phyloP scores from a whole-genome alignment of 64 coral and sea anemone species.

The Actinia tenebrosa region DNA sequence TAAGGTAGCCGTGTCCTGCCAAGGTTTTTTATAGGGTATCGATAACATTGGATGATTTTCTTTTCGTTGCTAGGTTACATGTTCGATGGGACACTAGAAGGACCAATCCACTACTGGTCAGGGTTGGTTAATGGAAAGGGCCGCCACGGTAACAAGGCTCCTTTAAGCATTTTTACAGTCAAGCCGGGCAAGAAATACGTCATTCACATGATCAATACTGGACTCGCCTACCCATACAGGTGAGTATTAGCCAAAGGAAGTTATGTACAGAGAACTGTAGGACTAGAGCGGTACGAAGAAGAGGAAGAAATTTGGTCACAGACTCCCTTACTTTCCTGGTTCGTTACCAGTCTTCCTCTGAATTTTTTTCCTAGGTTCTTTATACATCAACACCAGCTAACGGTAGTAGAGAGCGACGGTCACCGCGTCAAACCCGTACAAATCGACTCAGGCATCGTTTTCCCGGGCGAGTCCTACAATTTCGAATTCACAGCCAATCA shows the following conservation, averaged over 20 bases:
- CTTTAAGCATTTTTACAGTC: constrained; percentile 64
- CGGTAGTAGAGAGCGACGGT: constrained; percentile 56
- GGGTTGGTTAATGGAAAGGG: constrained; percentile 76
- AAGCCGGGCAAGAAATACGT: constrained; percentile 33
- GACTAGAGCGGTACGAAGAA: no score
- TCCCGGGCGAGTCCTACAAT: constrained; percentile 63
- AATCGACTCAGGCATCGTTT: constrained; percentile 54
- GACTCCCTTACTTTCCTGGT: no score
- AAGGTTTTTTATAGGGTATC: background rate
- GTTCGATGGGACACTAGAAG: constrained; percentile 21
- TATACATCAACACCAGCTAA: constrained; percentile 54
- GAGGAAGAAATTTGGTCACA: no score
- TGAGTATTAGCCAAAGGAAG: background rate
- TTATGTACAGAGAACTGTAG: no score
- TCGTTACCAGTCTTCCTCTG: no score
- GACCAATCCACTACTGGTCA: constrained; percentile 59
- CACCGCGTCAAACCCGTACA: constrained; percentile 31
- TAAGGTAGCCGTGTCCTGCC: background rate
- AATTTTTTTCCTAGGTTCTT: constrained; percentile 16
- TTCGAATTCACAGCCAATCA: constrained; percentile 53
- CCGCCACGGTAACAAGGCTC: constrained; percentile 45
- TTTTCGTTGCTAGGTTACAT: constrained; percentile 18
- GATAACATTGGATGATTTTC: background rate
- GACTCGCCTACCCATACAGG: constrained; percentile 55
- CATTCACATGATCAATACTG: constrained; percentile 56